Conservation (phyloP, 2,888 invertebrate genomes). For the Lomographa bimaculata region DNA sequence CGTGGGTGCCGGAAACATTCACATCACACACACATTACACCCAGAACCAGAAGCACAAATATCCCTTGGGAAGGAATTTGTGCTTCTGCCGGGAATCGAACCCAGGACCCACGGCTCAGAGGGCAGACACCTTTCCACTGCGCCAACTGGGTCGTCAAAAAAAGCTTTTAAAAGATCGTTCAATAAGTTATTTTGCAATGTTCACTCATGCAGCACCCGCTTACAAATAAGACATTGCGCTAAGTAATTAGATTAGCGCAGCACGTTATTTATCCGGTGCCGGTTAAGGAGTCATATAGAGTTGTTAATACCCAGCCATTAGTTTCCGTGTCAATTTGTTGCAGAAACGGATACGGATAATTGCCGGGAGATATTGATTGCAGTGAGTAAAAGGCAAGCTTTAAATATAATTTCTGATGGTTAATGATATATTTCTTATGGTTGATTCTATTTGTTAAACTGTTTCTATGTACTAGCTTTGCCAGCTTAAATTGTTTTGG, state of each 20-base stretch:
- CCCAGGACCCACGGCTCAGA: too few relatives aligned
- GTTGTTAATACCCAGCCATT: conserved; percentile 52
- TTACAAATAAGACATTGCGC: conserved; percentile 77
- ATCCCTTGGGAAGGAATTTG: too few relatives aligned
- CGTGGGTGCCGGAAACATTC: too few relatives aligned
- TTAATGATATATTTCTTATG: too few relatives aligned
- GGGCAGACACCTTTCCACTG: too few relatives aligned
- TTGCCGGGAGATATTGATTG: conserved; percentile 49
- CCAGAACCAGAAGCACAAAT: too few relatives aligned
- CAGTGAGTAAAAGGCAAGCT: conserved; percentile 14
- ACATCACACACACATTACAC: too few relatives aligned
- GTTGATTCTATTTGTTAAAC: conserved; percentile 23
- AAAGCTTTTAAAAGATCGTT: too few relatives aligned
- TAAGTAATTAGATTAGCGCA: conserved; percentile 79
- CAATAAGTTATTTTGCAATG: not conserved
- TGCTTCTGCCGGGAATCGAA: too few relatives aligned
- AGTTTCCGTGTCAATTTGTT: conserved; percentile 51
- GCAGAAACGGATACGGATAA: conserved; percentile 51
- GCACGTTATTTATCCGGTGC: conserved; percentile 57
- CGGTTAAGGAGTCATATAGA: conserved; percentile 42
- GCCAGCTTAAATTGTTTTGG: too few relatives aligned
- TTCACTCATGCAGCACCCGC: conserved; percentile 1
- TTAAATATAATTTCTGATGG: conserved; percentile 19
- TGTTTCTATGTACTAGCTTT: too few relatives aligned
- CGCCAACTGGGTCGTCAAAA: too few relatives aligned